Evolutionary conservation across 2,797 vertebrate species (phyloP).

Genomic region (Setipinna tenuifilis): DNA sequence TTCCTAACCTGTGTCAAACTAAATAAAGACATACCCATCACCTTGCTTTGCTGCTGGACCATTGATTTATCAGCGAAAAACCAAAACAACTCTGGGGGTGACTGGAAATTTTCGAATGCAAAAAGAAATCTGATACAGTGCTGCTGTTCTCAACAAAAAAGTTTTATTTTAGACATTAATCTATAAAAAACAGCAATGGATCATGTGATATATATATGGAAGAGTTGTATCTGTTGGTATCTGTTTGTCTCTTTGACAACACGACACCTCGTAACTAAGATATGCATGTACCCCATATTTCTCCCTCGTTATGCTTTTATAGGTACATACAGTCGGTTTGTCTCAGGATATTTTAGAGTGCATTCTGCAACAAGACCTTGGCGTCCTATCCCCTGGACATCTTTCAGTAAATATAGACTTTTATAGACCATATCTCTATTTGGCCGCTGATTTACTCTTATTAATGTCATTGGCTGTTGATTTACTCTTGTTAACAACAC

Average conservation of each 20-base stretch:
- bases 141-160: not conserved
- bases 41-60: not conserved
- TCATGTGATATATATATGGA: not conserved
- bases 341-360: slow-evolving; percentile 6
- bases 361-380: not conserved
- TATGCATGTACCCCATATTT: not conserved
- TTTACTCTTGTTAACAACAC: not conserved
- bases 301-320: not conserved
- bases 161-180: not conserved
- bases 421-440: not conserved
- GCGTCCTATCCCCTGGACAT: not conserved
- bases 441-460: not conserved
- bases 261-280: not conserved
- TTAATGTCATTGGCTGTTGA: not conserved
- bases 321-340: not conserved
- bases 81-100: not conserved
- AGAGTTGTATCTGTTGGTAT: not conserved
- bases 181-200: not conserved
- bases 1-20: not conserved
- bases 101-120: not conserved
- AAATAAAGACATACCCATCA: slow-evolving; percentile 19
- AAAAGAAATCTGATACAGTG: not conserved
- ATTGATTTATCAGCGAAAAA: not conserved
- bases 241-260: not conserved
- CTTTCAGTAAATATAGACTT: not conserved